Evolutionary conservation across 1,140 invertebrate species (phyloP), one percentile per base, ranked within the genome.

Genomic region (Polypedilum pembai): DNA sequence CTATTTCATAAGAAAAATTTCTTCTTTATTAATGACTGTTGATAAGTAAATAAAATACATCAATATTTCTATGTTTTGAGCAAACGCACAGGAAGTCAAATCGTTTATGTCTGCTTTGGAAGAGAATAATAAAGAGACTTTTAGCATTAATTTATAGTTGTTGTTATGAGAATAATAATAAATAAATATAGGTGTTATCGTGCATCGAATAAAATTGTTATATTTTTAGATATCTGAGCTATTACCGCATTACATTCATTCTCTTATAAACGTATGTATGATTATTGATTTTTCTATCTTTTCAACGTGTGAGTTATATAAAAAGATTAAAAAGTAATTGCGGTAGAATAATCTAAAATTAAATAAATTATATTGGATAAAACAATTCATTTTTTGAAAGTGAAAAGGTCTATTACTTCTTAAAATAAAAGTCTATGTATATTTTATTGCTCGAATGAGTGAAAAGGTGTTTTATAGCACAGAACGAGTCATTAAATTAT

Each of bases 1-100:
- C 24, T 33, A 1, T 33, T 5, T 33, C n/a, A n/a, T n/a, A n/a
- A 33, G 24, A 3, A 33, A 33, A 33, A 3, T 33, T 33, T 33
- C 24, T 33, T 15, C 4, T 56, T 56, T 56, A 56, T 56, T n/a
- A 56, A 56, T 56, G n/a, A 56, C 18, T 69, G 7, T 21, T 69
- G 17, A 69, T 40, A 40, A 41, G 76, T 12, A 74, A 75, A 66
- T 76, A 40, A 75, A 75, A 74, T n/a, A 76, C 33, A n/a, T 8
- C 24, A 33, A 33, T 33, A 33, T 33, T 33, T 33, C 24, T 33
- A 1, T 33, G 5, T 33, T 33, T 33, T 33, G 24, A 33, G 24
- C 24, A 33, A 33, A 33, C 24, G 5, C 45, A 66, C 20, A 74
- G 41, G 40, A 72, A 72, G 41, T 65, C 15, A 24, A n/a, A 73